Evolutionary conservation across 2,797 vertebrate species (phyloP), one percentile per base, ranked within the genome.

Genomic region (Pseudotriccus pelzelni): DNA sequence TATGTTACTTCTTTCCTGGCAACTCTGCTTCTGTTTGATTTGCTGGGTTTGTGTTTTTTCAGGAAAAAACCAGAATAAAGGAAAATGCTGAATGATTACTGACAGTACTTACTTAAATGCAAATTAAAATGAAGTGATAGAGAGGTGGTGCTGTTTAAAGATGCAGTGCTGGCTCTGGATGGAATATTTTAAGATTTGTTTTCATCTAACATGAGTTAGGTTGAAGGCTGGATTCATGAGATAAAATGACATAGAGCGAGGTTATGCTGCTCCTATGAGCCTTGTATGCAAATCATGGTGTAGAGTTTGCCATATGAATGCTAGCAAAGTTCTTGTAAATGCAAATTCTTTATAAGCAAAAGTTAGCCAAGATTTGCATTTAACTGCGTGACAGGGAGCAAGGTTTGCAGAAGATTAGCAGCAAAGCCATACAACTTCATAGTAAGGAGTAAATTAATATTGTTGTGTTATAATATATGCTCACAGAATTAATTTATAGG

Each of bases 181-280:
- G 76, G 73, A 89, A 79, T 94, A 95, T 94, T 92, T 93, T 79
- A 75, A 84, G 89, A 92, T 95, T 94, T 93, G 93, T 96, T 95
- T 95, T 94, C 89, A 80, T 96, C 94, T 96, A 93, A 85, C 47
- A 53, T 52, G 87, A 90, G 63, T 64, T 81, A 85, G 72, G 82
- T 79, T 93, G 92, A 97, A 96, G 91, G 94, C 94, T 96, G 94
- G 77, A 92, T 94, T 96, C 93, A 74, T 0, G 79, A 95, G 97
- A 96, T 95, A 96, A 96, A 96, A 92, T 76, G 68, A 91, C 74
- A 95, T 85, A 85, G 86, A 96, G 86, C 16, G 77, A 32, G 91
- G 74, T 90, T 93, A 39, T 78, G 75, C 80, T 60, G 37, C 50
- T 90, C 53, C 72, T 80, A 43, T 62, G 78, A 85, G 90, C 47